These are phyloP conservation scores for Drosophila nigrodunni DNA, from an alignment of 1,140 invertebrate species.

Conservation along the genomic window DNA sequence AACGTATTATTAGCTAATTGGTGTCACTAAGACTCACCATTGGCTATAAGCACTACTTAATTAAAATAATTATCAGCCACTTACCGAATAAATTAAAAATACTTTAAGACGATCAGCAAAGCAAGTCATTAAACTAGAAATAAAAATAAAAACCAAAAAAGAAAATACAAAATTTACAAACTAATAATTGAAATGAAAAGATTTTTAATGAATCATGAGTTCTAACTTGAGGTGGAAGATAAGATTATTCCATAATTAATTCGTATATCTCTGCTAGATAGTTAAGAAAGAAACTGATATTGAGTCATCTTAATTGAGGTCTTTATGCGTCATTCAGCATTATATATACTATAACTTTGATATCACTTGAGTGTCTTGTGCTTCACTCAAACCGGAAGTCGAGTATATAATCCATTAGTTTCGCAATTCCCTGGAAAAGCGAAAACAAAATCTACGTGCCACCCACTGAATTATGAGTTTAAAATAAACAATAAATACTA, in stretches of 20 bases:
- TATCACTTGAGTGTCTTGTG: neutral
- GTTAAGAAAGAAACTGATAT: neutral
- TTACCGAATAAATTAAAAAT: constrained; percentile 16
- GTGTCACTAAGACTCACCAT: neutral
- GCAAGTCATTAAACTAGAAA: constrained; percentile 7
- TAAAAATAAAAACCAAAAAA: neutral
- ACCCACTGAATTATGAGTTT: neutral
- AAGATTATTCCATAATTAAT: too few species aligned
- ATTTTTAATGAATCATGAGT: neutral
- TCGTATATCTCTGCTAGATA: neutral
- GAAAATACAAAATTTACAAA: constrained; percentile 7
- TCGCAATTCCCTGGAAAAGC: too few species aligned
- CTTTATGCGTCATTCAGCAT: neutral
- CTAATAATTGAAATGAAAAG: neutral
- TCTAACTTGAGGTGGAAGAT: too few species aligned
- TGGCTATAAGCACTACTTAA: neutral
- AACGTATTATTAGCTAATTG: neutral
- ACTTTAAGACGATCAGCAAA: constrained; percentile 1
- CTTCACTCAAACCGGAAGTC: neutral
- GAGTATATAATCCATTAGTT: neutral
- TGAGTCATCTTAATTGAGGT: neutral
- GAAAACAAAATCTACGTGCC: too few species aligned
- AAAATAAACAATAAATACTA: neutral
- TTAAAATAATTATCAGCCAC: neutral
- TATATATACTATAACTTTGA: neutral